These are phyloP conservation scores for Orthonevra nobilis DNA, from an alignment of 2,888 invertebrate species.

Conservation along the genomic window DNA sequence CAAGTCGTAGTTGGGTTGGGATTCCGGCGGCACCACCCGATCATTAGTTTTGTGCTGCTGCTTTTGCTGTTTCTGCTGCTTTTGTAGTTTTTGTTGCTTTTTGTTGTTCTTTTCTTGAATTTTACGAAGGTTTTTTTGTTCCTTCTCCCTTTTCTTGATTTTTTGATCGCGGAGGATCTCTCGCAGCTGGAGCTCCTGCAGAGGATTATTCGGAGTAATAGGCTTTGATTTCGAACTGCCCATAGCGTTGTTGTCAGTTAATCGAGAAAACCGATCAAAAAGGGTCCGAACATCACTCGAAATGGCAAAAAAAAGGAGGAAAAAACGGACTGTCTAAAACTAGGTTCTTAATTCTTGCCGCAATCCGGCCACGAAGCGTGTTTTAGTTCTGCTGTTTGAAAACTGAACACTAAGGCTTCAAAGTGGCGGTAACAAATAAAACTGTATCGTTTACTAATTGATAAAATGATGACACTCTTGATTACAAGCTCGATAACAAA, in stretches of 20 bases:
- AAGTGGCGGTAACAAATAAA: constrained; percentile 18
- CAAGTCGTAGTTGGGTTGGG: constrained; percentile 64
- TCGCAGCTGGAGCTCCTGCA: constrained; percentile 74
- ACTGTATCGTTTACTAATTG: constrained; percentile 48
- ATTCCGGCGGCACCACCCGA: neutral
- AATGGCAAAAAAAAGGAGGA: too few species aligned
- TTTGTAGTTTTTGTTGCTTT: constrained; percentile 71
- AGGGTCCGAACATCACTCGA: too few species aligned
- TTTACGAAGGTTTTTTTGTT: constrained; percentile 74
- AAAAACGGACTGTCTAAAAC: constrained; percentile 25
- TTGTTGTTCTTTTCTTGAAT: constrained; percentile 75
- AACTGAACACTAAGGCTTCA: constrained; percentile 11
- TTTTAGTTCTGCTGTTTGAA: constrained; percentile 16
- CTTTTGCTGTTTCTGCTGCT: constrained; percentile 46
- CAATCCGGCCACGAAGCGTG: neutral
- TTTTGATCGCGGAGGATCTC: constrained; percentile 72
- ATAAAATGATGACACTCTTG: constrained; percentile 63
- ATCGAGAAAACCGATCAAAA: too few species aligned
- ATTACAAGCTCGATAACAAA: constrained; percentile 60
- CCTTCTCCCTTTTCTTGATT: constrained; percentile 74
- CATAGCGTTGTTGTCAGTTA: too few species aligned
- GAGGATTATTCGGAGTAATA: constrained; percentile 74
- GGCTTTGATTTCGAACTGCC: constrained; percentile 77
- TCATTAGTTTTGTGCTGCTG: constrained; percentile 35
- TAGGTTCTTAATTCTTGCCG: constrained; percentile 1